Conservation (phyloP, 1,140 invertebrate genomes). For the Drosophila mayri region DNA sequence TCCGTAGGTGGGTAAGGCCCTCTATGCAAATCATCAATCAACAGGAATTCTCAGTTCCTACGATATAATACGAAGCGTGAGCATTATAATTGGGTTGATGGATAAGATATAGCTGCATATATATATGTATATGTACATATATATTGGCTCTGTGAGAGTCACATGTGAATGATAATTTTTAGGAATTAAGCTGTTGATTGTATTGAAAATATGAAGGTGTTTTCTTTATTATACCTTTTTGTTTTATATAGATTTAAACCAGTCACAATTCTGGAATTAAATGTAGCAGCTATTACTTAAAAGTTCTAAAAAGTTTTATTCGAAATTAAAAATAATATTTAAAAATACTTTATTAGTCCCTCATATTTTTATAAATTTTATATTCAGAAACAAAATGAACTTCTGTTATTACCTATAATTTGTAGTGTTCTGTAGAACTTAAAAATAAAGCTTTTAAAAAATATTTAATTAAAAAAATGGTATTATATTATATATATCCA, state of each 20-base stretch:
- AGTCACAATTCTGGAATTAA: not conserved
- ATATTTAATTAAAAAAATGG: too few species aligned
- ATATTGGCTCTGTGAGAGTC: constrained; percentile 1
- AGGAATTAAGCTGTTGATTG: not conserved
- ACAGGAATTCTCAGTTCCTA: constrained; percentile 24
- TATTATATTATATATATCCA: too few species aligned
- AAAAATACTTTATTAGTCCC: too few species aligned
- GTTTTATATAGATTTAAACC: too few species aligned
- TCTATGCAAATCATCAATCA: constrained; percentile 59
- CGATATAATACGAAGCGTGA: constrained; percentile 12
- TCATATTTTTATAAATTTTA: too few species aligned
- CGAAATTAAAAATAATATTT: too few species aligned
- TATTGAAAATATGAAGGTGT: not conserved
- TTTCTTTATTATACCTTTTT: not conserved
- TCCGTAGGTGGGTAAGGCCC: constrained; percentile 40
- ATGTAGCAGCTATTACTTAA: not conserved
- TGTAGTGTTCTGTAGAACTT: too few species aligned
- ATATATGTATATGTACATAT: not conserved
- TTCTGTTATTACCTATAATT: too few species aligned
- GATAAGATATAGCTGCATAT: constrained; percentile 15
- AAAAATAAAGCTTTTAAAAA: too few species aligned
- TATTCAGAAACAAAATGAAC: too few species aligned
- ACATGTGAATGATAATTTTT: not conserved
- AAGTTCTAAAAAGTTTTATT: too few species aligned
- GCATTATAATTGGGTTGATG: constrained; percentile 22